phyloP scores from a whole-genome alignment of 2,888 invertebrate species.

The Chaitophorus viminalis region DNA sequence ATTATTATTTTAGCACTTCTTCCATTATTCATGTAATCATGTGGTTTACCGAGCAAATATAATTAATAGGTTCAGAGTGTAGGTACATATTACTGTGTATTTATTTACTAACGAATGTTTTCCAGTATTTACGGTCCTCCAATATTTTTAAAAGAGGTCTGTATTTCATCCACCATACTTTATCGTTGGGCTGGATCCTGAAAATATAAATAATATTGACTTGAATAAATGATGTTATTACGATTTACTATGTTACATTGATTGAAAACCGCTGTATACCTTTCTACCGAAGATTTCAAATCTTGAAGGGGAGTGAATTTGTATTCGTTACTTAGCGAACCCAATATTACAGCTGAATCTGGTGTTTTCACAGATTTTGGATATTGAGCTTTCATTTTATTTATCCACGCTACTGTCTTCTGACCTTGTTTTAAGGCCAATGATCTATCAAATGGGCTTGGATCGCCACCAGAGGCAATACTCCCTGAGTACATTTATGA shows the following conservation, averaged over 20 bases:
- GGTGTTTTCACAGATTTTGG: not conserved
- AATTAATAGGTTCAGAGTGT: too few relatives aligned
- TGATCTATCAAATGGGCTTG: slow-evolving; percentile 62
- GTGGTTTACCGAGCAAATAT: too few relatives aligned
- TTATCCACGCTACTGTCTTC: slow-evolving; percentile 53
- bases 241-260: not conserved
- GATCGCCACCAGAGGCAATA: slow-evolving; percentile 59
- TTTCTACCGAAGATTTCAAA: not conserved
- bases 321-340: slow-evolving; percentile 10
- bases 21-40: too few relatives aligned
- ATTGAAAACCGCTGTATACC: not conserved
- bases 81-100: too few relatives aligned
- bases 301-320: not conserved
- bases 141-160: not conserved
- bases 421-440: slow-evolving; percentile 61
- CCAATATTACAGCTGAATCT: slow-evolving; percentile 52
- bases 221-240: not conserved
- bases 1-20: too few relatives aligned
- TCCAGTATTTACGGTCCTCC: not conserved
- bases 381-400: not conserved
- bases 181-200: not conserved
- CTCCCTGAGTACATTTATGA: slow-evolving; percentile 30
- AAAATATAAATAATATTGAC: not conserved
- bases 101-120: not conserved
- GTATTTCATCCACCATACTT: not conserved